Evolutionary conservation across 2,797 vertebrate species (phyloP).

Genomic region (Taeniopygia guttata): DNA sequence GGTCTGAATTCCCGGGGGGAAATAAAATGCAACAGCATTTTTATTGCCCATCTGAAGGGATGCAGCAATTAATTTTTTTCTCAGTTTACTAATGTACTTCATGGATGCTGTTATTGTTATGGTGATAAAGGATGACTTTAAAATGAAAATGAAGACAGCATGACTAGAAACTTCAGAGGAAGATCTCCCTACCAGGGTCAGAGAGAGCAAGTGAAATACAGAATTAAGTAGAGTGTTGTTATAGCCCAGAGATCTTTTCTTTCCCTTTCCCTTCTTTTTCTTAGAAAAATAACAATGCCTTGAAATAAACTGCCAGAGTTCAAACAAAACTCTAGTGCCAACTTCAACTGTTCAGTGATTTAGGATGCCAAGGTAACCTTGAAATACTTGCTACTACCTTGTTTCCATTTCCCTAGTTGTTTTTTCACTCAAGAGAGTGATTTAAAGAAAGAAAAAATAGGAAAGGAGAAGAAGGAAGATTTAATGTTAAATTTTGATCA

Average conservation of each 20-base stretch:
- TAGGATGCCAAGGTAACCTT: neutral
- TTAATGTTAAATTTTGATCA: neutral
- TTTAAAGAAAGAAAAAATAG: neutral
- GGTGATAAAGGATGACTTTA: neutral
- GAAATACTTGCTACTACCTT: neutral
- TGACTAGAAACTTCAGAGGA: constrained; percentile 13
- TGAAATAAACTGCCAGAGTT: neutral
- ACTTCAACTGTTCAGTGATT: neutral
- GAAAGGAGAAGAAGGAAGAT: neutral
- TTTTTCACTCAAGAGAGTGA: neutral
- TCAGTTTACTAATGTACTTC: neutral
- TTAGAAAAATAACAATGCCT: neutral
- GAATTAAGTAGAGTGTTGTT: neutral
- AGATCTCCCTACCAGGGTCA: neutral
- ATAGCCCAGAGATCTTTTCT: neutral
- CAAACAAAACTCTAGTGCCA: neutral
- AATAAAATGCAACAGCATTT: neutral
- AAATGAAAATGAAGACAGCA: constrained; percentile 17
- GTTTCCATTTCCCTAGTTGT: neutral
- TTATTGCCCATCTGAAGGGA: neutral
- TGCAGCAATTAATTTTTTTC: neutral
- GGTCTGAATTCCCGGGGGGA: neutral
- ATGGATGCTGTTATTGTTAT: neutral
- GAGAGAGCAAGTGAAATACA: neutral
- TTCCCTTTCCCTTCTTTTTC: neutral